These are phyloP conservation scores for Stylophora pistillata DNA, from an alignment of 64 coral and sea anemone genomes.

Conservation along the genomic window DNA sequence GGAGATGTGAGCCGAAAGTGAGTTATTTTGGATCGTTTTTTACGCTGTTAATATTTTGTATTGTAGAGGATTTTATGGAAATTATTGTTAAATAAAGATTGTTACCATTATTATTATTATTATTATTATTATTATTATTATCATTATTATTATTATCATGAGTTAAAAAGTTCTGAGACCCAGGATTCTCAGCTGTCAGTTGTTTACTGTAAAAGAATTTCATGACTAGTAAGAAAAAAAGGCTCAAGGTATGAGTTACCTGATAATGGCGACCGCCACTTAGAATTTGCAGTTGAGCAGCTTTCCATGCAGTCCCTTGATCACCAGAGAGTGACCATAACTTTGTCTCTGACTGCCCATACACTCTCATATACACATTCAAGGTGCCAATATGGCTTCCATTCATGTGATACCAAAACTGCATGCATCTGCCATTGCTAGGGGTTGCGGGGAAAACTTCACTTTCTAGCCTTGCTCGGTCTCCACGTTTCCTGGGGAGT, in stretches of 20 bases:
- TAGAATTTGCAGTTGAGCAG: conserved; percentile 70
- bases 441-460: conserved; percentile 79
- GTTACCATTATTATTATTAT: no score
- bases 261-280: conserved; percentile 77
- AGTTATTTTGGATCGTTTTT: no score
- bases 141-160: no score
- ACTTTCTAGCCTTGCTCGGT: conserved; percentile 86
- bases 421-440: conserved; percentile 77
- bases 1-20: no score
- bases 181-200: no score
- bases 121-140: no score
- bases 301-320: conserved; percentile 68
- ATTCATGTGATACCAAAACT: conserved; percentile 94
- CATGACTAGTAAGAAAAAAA: background rate
- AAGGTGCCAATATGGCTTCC: conserved; percentile 80
- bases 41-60: no score
- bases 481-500: conserved; percentile 71
- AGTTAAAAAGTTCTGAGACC: no score
- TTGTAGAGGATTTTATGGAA: no score
- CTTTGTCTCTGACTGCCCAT: conserved; percentile 80
- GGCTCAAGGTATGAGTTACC: conserved; percentile 3
- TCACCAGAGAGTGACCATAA: conserved; percentile 72
- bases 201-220: no score
- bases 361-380: conserved; percentile 77
- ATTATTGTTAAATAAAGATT: no score